These are phyloP conservation scores for Pelagia noctiluca DNA, from an alignment of 30 jellyfish, hydroid and myxozoan genomes.

Conservation along the genomic window DNA sequence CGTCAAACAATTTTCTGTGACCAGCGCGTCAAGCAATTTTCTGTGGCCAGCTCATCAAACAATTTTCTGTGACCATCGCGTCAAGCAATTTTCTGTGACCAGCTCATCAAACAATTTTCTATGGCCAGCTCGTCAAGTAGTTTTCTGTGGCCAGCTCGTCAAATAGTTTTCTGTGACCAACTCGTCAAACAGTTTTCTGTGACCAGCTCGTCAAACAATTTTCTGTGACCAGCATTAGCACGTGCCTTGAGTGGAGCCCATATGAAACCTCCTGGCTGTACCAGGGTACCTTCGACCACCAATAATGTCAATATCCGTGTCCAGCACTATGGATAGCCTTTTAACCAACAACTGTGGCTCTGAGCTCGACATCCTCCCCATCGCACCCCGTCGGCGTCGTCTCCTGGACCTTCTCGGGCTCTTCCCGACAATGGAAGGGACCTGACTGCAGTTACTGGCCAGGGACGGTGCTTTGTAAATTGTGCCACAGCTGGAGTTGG, in stretches of 20 bases:
- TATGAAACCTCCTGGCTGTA: conserved; percentile 56
- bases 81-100: no score
- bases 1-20: no score
- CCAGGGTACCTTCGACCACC: conserved; percentile 76
- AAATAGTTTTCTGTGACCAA: no score
- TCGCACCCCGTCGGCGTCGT: conserved; percentile 64
- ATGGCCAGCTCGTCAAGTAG: no score
- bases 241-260: conserved; percentile 73
- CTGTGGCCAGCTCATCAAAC: no score
- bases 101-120: no score
- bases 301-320: conserved; percentile 67
- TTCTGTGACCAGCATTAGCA: conserved; percentile 9
- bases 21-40: no score
- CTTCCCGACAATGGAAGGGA: conserved; percentile 30
- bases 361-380: conserved; percentile 76
- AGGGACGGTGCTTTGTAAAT: conserved; percentile 77
- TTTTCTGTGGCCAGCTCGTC: no score
- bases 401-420: conserved; percentile 63
- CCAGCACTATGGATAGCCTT: conserved; percentile 73
- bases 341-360: conserved; percentile 77
- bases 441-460: conserved; percentile 70
- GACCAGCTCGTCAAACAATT: no score
- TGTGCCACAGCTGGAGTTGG: conserved; percentile 81
- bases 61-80: no score
- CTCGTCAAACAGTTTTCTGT: no score